phyloP scores from a whole-genome alignment of 1,140 invertebrate genomes.

The Diorhabda carinulata region DNA sequence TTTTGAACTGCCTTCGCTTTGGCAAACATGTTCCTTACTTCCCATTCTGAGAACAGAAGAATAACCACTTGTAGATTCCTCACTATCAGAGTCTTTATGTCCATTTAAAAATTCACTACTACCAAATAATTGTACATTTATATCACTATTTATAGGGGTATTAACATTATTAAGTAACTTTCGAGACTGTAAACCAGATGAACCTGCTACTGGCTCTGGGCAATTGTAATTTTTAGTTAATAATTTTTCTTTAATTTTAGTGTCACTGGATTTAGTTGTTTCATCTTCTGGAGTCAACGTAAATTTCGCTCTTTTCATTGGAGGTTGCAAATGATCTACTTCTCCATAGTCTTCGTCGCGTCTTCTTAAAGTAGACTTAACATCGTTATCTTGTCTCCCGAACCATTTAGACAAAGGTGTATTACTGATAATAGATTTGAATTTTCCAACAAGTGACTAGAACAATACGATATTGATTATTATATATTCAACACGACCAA shows the following conservation, averaged over 20 bases:
- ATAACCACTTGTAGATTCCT: constrained; percentile 47
- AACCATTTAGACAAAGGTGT: constrained; percentile 53
- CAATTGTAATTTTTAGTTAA: constrained; percentile 15
- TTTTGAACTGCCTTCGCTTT: constrained; percentile 31
- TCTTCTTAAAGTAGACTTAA: constrained; percentile 41
- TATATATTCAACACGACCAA: neutral
- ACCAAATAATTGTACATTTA: constrained; percentile 16
- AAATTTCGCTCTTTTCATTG: constrained; percentile 47
- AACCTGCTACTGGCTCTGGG: constrained; percentile 38
- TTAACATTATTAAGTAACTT: constrained; percentile 29
- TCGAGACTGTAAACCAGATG: constrained; percentile 34
- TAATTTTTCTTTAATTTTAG: neutral
- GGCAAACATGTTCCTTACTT: constrained; percentile 33
- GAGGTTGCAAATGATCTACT: constrained; percentile 47
- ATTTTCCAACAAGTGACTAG: constrained; percentile 54
- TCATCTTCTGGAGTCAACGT: constrained; percentile 23
- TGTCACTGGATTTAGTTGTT: neutral
- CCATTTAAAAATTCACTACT: constrained; percentile 30
- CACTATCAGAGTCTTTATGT: constrained; percentile 43
- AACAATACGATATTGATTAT: constrained; percentile 35
- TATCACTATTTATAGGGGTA: constrained; percentile 18
- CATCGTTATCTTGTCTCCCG: constrained; percentile 39
- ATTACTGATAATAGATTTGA: constrained; percentile 49
- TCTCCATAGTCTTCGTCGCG: constrained; percentile 50
- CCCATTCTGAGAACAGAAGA: constrained; percentile 38